Evolutionary conservation across 1,140 invertebrate genomes (phyloP), one percentile per base, ranked within the genome.

Genomic region (Brevipalpus yothersi): DNA sequence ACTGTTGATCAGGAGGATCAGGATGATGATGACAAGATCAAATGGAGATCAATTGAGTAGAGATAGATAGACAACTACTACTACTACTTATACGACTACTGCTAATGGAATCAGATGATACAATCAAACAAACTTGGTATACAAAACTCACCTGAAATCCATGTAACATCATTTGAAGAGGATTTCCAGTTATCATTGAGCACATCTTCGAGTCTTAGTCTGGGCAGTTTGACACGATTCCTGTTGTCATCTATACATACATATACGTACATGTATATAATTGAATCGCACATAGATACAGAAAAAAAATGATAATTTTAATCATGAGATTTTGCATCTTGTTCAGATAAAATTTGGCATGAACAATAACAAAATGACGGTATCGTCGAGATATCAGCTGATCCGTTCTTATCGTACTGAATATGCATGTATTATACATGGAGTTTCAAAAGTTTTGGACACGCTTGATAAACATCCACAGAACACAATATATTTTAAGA

Each of bases 181-280:
- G 64, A 63, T n/a, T 65, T 61, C n/a, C 59, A 64, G 11, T 60
- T 56, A 17, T 56, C 55, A 7, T 58, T 21, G 42, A 65, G 55
- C 15, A 65, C 51, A 59, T 65, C 64, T 55, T 65, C 64, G 40
- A 65, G 49, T 17, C 43, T 59, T 49, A 65, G 59, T 53, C 61
- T 60, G 17, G 62, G 62, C 61, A 62, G 61, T 60, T 65, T 65
- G 3, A 65, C 61, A 41, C 64, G 40, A 19, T 60, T 58, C 13
- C 60, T 60, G 19, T 62, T 58, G 17, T 63, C 62, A 57, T 62
- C 64, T 65, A 15, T n/a, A 21, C 11, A 3, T 31, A 31, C 5
- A 5, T 31, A 31, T 31, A 3, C 5, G 5, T 31, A 5, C 5
- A 31, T 31, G 31, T 31, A 31, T 31, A 31, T 31, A 31, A 31